Evolutionary conservation across 2,113 vertebrate genomes (phyloP), one percentile per base, ranked within the genome.

Genomic region (Chaetura pelagica): DNA sequence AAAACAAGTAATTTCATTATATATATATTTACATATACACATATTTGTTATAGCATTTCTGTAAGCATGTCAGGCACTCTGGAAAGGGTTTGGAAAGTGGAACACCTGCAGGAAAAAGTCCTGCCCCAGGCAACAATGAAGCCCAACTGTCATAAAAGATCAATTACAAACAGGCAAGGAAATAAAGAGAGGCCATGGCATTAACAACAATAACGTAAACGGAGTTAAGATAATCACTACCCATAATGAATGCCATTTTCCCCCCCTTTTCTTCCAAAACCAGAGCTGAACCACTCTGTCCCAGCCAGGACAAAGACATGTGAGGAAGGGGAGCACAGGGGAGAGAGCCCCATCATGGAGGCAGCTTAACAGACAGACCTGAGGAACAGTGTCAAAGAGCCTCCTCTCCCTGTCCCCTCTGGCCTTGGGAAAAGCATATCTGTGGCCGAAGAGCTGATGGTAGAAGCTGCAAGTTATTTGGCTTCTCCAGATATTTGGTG

Each of bases 231-330:
- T 17, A 82, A 66, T 15, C 13, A 44, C 73, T 64, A 87, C 14
- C 8, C 19, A 58, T 34, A 4, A 38, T 0, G 0, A 89, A 87
- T 16, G 57, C 1, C 8, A 32, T 15, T 19, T 34, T 27, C n/a
- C 38, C 8, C 15, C 27, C 21, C 8, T 9, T 83, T 68, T 71
- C 44, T 58, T 76, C 55, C 35, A 89, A 62, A 51, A 32, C 18
- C 40, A 62, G 27, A 84, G 12, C 24, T 58, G 52, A 55, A 27
- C 34, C 72, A 54, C 64, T 57, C 46, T 46, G 16, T 40, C 73
- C 30, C 40, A 69, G 13, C 5, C 29, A 72, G 42, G 34, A 80
- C 34, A 72, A 3, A 40, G 35, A 35, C 26, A 57, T 8, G 34
- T 61, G 19, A 87, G 2, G 30, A 93, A 58, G 21, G 15, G 48